These are phyloP conservation scores for Micropoecilia bifurca DNA, from an alignment of 2,797 vertebrate species.

Conservation along the genomic window DNA sequence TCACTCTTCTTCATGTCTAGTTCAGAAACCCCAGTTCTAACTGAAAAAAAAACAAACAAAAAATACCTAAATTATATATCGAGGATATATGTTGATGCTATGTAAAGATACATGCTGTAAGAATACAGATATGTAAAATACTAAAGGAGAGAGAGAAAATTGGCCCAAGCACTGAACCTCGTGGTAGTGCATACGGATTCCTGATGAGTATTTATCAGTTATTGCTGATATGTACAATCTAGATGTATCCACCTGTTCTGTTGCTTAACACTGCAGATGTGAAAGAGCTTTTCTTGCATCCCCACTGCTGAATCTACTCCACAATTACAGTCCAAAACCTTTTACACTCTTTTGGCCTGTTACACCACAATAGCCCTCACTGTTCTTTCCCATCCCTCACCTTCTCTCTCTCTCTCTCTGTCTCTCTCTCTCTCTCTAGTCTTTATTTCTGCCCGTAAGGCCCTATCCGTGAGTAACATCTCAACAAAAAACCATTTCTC, in stretches of 20 bases:
- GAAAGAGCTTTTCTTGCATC: slow-evolving; percentile 30
- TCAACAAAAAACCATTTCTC: slow-evolving; percentile 31
- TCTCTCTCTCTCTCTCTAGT: slow-evolving; percentile 34
- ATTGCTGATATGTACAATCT: neutral
- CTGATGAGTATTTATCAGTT: neutral
- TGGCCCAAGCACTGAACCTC: neutral
- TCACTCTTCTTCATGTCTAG: neutral
- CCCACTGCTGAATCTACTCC: slow-evolving; percentile 17
- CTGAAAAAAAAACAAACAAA: neutral
- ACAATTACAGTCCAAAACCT: slow-evolving; percentile 29
- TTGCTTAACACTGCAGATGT: slow-evolving; percentile 58
- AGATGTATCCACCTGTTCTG: slow-evolving; percentile 52
- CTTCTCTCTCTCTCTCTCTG: slow-evolving; percentile 9
- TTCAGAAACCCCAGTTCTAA: neutral
- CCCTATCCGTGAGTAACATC: slow-evolving; percentile 40
- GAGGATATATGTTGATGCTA: too few relatives aligned
- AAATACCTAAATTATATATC: too few relatives aligned
- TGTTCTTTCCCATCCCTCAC: slow-evolving; percentile 37
- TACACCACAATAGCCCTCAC: slow-evolving; percentile 29
- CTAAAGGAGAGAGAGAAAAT: neutral
- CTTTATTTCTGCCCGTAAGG: slow-evolving; percentile 44
- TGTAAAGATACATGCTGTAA: too few relatives aligned
- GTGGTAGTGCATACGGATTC: neutral
- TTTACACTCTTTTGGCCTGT: slow-evolving; percentile 40
- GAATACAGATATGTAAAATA: too few relatives aligned